A percentile compares a stretch with the other conserved stretches of the same genome.
phyloP scores from a whole-genome alignment of 2,113 vertebrate genomes.

The Triplophysa siluroides region DNA sequence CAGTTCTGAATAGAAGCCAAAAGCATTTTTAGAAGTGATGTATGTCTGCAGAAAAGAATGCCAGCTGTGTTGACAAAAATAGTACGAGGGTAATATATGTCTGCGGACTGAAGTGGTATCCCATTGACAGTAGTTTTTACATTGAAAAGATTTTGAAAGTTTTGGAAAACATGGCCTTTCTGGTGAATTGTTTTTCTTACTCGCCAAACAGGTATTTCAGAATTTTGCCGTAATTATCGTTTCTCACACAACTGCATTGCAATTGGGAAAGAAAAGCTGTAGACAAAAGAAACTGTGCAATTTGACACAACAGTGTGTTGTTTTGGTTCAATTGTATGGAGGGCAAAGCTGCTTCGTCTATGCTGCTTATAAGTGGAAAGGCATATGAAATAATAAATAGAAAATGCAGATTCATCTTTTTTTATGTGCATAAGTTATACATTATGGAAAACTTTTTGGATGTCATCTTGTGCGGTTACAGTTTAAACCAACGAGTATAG shows the following conservation, averaged over 20 bases:
- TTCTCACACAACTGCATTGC: background rate
- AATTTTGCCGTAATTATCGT: background rate
- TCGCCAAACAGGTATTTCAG: background rate
- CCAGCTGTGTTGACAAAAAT: conserved; percentile 39
- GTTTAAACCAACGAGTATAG: background rate
- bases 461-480: background rate
- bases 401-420: too few species aligned
- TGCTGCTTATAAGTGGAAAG: background rate
- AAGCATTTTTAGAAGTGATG: conserved; percentile 3
- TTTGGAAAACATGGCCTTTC: too few species aligned
- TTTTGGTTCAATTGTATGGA: conserved; percentile 12
- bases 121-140: background rate
- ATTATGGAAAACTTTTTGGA: background rate
- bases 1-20: background rate
- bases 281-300: background rate
- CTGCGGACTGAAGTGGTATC: background rate
- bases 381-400: background rate
- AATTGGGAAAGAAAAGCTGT: background rate
- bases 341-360: background rate
- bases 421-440: background rate
- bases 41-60: background rate
- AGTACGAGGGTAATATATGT: background rate
- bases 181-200: background rate
- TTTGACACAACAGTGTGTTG: conserved; percentile 2
- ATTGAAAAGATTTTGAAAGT: background rate